Evolutionary conservation across 2,888 invertebrate genomes (phyloP).

Genomic region (Acleris literana): DNA sequence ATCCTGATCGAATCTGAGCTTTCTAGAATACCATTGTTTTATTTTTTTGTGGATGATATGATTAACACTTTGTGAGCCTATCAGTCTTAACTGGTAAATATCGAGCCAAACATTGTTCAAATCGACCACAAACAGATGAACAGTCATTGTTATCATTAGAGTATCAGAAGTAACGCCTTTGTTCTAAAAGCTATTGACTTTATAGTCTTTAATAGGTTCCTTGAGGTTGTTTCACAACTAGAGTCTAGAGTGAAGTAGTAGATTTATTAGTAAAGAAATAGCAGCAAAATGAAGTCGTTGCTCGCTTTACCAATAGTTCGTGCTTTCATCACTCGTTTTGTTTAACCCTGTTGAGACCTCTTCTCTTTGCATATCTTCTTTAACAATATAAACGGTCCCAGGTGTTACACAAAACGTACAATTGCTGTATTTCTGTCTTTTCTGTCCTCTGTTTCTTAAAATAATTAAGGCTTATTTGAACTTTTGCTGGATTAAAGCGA

Average conservation of each 20-base stretch:
- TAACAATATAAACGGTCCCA: conserved; percentile 61
- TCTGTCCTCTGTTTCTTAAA: conserved; percentile 57
- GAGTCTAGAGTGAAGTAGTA: conserved; percentile 17
- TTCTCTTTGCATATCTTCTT: conserved; percentile 43
- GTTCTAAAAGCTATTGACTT: conserved; percentile 47
- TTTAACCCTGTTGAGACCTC: conserved; percentile 76
- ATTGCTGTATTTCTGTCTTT: conserved; percentile 73
- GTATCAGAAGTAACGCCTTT: conserved; percentile 63
- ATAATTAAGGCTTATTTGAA: conserved; percentile 55
- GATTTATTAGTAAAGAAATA: conserved; percentile 8
- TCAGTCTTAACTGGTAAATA: conserved; percentile 37
- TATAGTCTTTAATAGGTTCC: conserved; percentile 12
- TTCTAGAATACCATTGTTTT: conserved; percentile 64
- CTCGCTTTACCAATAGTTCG: conserved; percentile 56
- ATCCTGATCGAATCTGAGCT: conserved; percentile 80
- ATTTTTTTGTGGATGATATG: conserved; percentile 65
- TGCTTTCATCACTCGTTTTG: conserved; percentile 77
- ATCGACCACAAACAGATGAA: conserved; percentile 67
- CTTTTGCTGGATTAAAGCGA: conserved; percentile 62
- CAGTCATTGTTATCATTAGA: conserved; percentile 66
- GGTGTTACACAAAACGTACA: conserved; percentile 79
- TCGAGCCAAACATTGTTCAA: conserved; percentile 32
- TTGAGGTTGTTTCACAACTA: conserved; percentile 3
- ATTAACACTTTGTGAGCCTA: conserved; percentile 20
- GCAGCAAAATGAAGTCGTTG: conserved; percentile 60